Base-by-base conservation (phyloP, 2,113 vertebrate genomes). In the Peromyscus polionotus region DNA sequence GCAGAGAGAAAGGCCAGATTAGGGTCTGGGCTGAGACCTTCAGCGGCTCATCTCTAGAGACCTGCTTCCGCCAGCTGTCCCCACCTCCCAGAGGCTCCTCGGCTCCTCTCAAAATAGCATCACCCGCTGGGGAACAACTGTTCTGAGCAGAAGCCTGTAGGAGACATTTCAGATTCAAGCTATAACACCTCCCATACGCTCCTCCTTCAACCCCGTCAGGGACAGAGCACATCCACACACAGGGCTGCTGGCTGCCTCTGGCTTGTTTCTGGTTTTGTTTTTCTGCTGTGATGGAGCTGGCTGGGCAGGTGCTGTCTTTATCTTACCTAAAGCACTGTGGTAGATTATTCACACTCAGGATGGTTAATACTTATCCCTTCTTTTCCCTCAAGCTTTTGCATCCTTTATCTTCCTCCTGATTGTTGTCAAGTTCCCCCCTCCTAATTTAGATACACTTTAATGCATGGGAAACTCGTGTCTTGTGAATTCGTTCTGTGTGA, bases 391-490 rank as follows among this genome's bases (percentile, higher is more conserved):
- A 31, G 39, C 13, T 63, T 36, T 65, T 48, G 7, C 39, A 5
- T 4, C 45, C 73, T 57, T 9, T 39, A 20, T 39, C 51, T 45
- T 20, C 22, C 28, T 48, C 39, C n/a, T n/a, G 13, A 67, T 84
- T 73, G 16, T 42, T 86, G 72, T 67, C 73, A 87, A 83, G 73
- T 93, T 95, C 90, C 17, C 45, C 61, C 22, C 24, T 89, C n/a
- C 39, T 63, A 22, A 76, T 85, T 94, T 90, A 96, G 80, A 90
- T 72, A 72, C 3, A 73, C 61, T 92, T 70, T 59, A 88, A 80
- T 26, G 79, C 73, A 57, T 85, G 59, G n/a, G 19, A 93, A 65
- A 90, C 24, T 93, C 28, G 42, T 4, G 77, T 85, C 95, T 45
- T 86, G 24, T 68, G 36, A 91, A 79, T 95, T 95, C 39, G 85